Base-by-base conservation (phyloP, 2,888 invertebrate genomes). In the Aphrophora alni region DNA sequence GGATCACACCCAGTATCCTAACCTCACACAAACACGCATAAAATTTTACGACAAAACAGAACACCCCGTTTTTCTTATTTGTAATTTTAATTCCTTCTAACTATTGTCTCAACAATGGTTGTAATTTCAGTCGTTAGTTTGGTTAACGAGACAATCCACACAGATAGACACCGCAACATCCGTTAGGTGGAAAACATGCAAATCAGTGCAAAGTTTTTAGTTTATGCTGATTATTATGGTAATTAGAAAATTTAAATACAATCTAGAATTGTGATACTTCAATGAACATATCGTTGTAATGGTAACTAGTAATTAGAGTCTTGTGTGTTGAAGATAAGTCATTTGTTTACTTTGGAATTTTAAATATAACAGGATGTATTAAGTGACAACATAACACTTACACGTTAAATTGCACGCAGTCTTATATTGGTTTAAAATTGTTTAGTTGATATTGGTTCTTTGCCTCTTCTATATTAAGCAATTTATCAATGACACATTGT, bases 141-240 rank as follows among this genome's bases (percentile, higher is more conserved):
- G 59, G 59, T 21, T 59, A 59, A 59, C 59, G 59, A 59, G 59
- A 59, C 59, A 21, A 8, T 21, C 21, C 5, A 14, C 44, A 14
- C 44, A 14, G 8, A n/a, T n/a, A 14, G 7, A 21, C 59, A 4
- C 44, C 59, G 59, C 59, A 12, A 14, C 44, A 44, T 44, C 44
- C 44, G 44, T 44, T 44, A 44, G 12, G 12, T 44, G 44, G 44
- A 10, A 44, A 12, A 44, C 14, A 59, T 59, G 59, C 59, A 59
- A 59, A 59, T 59, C 21, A 59, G 21, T 14, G 21, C n/a, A 21
- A 21, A 59, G 21, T 14, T 59, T 44, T 59, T 21, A 59, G 59
- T 59, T 59, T 59, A 59, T 59, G 59, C 21, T 59, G 59, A 59
- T 59, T 59, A 59, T 59, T 59, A 59, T 59, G 59, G n/a, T 59